Evolutionary conservation across 2,888 invertebrate species (phyloP).

Genomic region (Erebia aethiops): DNA sequence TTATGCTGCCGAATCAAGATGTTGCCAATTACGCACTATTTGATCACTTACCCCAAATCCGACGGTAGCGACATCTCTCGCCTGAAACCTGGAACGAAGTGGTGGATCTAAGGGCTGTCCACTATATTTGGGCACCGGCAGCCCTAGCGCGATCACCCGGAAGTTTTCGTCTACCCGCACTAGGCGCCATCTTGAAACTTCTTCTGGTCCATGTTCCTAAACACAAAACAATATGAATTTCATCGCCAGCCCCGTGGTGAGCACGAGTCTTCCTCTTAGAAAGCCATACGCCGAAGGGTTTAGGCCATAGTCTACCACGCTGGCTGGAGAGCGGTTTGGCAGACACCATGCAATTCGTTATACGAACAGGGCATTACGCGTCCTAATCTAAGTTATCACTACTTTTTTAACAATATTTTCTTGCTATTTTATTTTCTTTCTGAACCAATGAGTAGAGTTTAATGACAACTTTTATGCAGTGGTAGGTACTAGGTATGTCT

Average conservation of each 20-base stretch:
- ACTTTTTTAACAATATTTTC: no score
- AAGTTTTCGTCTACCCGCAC: constrained; percentile 96
- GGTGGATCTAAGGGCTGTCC: constrained; percentile 98
- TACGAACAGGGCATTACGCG: background rate
- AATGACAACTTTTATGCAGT: no score
- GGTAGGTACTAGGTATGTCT: no score
- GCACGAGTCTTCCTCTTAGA: no score
- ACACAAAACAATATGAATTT: no score
- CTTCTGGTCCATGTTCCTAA: constrained; percentile 90
- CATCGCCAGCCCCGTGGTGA: no score
- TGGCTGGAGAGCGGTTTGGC: no score
- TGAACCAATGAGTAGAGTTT: no score
- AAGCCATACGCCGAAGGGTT: background rate
- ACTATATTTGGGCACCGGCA: constrained; percentile 93
- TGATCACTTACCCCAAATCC: constrained; percentile 85
- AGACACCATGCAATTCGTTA: background rate
- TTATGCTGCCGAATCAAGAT: no score
- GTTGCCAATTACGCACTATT: background rate
- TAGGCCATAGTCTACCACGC: background rate
- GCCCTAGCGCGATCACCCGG: constrained; percentile 95
- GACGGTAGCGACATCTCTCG: constrained; percentile 88
- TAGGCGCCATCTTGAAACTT: constrained; percentile 93
- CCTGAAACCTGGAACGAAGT: constrained; percentile 96
- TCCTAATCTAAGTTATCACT: no score
- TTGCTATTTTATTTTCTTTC: no score